phyloP scores from a whole-genome alignment of 1,140 invertebrate species.

The Phortica variegata region DNA sequence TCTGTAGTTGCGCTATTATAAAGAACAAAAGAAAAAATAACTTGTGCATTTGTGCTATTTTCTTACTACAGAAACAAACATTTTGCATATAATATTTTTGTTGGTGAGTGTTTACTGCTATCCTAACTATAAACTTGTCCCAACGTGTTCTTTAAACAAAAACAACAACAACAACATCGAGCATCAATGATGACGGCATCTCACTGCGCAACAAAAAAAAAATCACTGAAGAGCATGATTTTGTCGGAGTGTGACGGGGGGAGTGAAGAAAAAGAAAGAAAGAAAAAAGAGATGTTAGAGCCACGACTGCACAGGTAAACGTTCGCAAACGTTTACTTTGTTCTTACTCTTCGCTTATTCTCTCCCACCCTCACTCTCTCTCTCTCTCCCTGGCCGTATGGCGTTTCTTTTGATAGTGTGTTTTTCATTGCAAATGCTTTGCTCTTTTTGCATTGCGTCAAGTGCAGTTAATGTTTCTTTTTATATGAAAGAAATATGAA shows the following conservation, averaged over 20 bases:
- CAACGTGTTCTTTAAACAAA: conserved; percentile 21
- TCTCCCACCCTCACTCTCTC: conserved; percentile 11
- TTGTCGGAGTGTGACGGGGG: conserved; percentile 4
- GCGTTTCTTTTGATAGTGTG: conserved; percentile 36
- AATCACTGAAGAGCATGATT: conserved; percentile 19
- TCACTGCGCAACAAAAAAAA: background rate
- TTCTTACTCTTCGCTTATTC: background rate
- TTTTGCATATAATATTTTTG: too few species aligned
- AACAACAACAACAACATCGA: conserved; percentile 13
- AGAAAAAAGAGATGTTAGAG: background rate
- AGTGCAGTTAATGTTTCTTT: conserved; percentile 10
- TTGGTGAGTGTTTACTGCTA: too few species aligned
- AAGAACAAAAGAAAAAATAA: too few species aligned
- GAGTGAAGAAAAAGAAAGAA: conserved; percentile 6
- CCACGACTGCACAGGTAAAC: conserved; percentile 5
- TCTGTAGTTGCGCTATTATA: too few species aligned
- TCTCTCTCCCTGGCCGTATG: conserved; percentile 9
- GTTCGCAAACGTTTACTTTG: background rate
- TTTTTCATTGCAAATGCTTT: conserved; percentile 31
- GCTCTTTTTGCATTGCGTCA: conserved; percentile 7
- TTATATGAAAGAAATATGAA: conserved; percentile 18
- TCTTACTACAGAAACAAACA: too few species aligned
- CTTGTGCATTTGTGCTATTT: too few species aligned
- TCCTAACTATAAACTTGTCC: too few species aligned
- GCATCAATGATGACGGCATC: conserved; percentile 5